Evolutionary conservation across 2,113 vertebrate genomes (phyloP).

Genomic region (Anhinga rufa): DNA sequence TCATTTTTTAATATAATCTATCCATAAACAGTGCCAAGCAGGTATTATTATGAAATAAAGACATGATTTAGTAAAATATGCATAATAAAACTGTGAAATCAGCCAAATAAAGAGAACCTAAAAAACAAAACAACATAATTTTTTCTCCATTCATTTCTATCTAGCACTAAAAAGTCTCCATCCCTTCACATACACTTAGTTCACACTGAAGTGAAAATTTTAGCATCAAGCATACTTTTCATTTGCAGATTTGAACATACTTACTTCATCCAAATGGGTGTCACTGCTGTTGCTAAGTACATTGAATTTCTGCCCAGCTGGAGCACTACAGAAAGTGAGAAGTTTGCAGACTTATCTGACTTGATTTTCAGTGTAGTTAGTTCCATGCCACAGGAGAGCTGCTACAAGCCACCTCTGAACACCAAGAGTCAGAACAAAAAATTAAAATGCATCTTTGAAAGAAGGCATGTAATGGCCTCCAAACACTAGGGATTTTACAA

Average conservation of each 20-base stretch:
- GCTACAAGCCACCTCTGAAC: not conserved
- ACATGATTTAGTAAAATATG: not conserved
- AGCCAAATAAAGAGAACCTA: not conserved
- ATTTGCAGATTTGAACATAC: not conserved
- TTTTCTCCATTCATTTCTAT: not conserved
- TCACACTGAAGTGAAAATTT: not conserved
- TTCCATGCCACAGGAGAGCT: not conserved
- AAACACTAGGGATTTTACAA: not conserved
- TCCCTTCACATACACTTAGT: not conserved
- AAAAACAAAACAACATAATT: not conserved
- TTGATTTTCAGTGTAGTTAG: conserved; percentile 8
- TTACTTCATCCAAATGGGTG: not conserved
- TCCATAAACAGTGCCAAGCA: not conserved
- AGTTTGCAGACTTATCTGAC: conserved; percentile 1
- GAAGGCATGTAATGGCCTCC: not conserved
- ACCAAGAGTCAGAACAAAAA: not conserved
- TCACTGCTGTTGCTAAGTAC: not conserved
- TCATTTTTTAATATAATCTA: not conserved
- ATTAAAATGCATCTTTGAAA: not conserved
- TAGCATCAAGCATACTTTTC: not conserved
- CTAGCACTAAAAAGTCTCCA: not conserved
- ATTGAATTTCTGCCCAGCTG: conserved; percentile 40
- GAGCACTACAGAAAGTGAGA: not conserved
- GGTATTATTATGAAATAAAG: not conserved
- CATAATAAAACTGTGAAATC: not conserved